Percentiles rank a stretch among this genome's conserved stretches.
phyloP scores from a whole-genome alignment of 1,140 invertebrate genomes.

The Drosophila seguyi region DNA sequence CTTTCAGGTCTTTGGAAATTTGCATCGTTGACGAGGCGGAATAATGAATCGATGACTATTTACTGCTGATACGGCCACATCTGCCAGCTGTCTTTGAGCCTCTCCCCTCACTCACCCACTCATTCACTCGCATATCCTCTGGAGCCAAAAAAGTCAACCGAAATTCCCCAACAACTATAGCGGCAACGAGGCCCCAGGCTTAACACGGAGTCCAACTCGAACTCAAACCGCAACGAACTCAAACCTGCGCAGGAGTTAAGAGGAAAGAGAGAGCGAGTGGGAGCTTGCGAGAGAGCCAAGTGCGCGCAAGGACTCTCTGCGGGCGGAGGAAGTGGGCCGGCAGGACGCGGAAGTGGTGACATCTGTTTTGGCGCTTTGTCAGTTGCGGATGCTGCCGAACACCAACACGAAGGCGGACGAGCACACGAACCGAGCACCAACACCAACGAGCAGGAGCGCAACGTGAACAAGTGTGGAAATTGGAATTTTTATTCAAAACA shows the following conservation, averaged over 20 bases:
- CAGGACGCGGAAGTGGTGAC: slow-evolving; percentile 74
- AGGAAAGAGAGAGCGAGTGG: slow-evolving; percentile 27
- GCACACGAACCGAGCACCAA: slow-evolving; percentile 24
- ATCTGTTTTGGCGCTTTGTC: slow-evolving; percentile 82
- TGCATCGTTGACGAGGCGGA: slow-evolving; percentile 63
- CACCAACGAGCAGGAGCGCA: slow-evolving; percentile 25
- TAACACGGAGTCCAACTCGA: slow-evolving; percentile 23
- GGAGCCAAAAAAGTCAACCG: slow-evolving; percentile 36
- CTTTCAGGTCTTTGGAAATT: slow-evolving; percentile 44
- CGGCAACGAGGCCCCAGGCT: slow-evolving; percentile 31
- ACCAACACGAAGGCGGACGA: slow-evolving; percentile 42
- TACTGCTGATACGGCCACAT: slow-evolving; percentile 71
- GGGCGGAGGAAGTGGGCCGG: slow-evolving; percentile 16
- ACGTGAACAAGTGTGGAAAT: slow-evolving; percentile 83
- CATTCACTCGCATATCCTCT: slow-evolving; percentile 43
- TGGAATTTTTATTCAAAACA: slow-evolving; percentile 85
- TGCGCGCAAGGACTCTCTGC: slow-evolving; percentile 22
- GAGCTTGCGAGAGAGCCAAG: slow-evolving; percentile 10
- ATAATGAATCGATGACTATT: slow-evolving; percentile 81
- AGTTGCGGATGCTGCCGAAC: slow-evolving; percentile 67
- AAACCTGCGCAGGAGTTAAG: slow-evolving; percentile 52
- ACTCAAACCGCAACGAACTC: slow-evolving; percentile 53
- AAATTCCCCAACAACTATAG: slow-evolving; percentile 37
- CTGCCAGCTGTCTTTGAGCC: slow-evolving; percentile 63
- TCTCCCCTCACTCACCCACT: slow-evolving; percentile 14